Base-by-base conservation (phyloP, 2,888 invertebrate species). In the Nineta flava region DNA sequence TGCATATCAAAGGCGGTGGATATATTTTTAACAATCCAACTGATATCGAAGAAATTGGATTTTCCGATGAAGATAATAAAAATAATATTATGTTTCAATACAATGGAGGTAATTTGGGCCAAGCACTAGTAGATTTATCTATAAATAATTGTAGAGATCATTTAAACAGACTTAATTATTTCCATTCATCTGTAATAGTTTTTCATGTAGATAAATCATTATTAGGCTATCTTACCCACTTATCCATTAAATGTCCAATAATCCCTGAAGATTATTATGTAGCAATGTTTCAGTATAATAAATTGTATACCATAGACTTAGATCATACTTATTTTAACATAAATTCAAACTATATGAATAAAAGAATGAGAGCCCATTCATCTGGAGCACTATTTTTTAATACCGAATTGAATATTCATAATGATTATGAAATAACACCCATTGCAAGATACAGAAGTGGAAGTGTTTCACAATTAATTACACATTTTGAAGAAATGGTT, bases 21-120 rank as follows among this genome's bases (percentile, higher is more conserved):
- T 66, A 63, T 49, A 57, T 57, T 15, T 60, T 62, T 26, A 73
- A 73, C 49, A 62, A 62, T 21, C 61, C 67, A 47, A 75, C 77
- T 4, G 77, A 77, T 59, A 61, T 71, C 47, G 76, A 77, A 59
- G 75, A 74, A 57, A 59, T 72, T 47, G 70, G 68, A 45, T 51
- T 63, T 9, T 58, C 57, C n/a, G 60, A 57, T n/a, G 57, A 57
- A 9, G 59, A 61, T 13, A 32, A 51, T 21, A 13, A 50, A 12
- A 42, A 46, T 40, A 53, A 52, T 35, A 50, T 51, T 41, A 52
- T 53, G 45, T 46, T 51, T 35, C 52, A n/a, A 19, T 19, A 10
- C 10, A 21, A 44, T 44, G 2, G 12, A 44, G 44, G 44, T 44
- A 44, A 19, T 10, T 10, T 9, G 12, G 4, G 10, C 6, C 3